Base-by-base conservation (phyloP, 2,888 invertebrate genomes). In the Spilarctia lutea region DNA sequence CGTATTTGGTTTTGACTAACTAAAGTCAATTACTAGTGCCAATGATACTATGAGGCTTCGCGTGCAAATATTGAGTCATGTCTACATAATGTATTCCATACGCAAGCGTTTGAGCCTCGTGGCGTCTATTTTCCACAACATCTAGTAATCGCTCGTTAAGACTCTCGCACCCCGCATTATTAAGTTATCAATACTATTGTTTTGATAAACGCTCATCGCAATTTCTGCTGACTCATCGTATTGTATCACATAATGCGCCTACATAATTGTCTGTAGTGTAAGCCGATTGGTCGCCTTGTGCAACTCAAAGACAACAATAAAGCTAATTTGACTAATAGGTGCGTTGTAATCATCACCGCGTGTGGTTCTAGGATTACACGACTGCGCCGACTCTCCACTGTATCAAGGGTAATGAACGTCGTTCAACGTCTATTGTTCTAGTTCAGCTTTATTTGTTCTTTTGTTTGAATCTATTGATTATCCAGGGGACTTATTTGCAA, bases 171-270 rank as follows among this genome's bases (percentile, higher is more conserved):
- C 91, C 92, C 86, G 90, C 91, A 94, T 93, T 94, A 96, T 96
- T 94, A 96, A 95, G 94, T 95, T 96, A 96, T 96, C 95, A 94
- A 94, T 94, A 94, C 95, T 93, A 96, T 96, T 96, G 96, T 96
- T 95, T 96, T 95, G 94, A 95, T 96, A 94, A 93, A 95, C 93
- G 93, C 92, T 88, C 87, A 88, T 87, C 89, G 93, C 92, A 92
- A 94, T 94, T 94, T 94, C 87, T 91, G 95, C 90, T 96, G 96
- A 96, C 92, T 95, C 96, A 96, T 92, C 90, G 93, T 90, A 94
- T 94, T 94, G 95, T 95, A 91, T 89, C 85, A 86, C 91, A 88
- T 89, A 90, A 91, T 90, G 86, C 91, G 85, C 87, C 88, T 87
- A 91, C 92, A 93, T 95, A 95, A 96, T 95, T 94, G 95, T 92